Conservation (phyloP, 2,888 invertebrate genomes). For the Hemithea aestivaria region DNA sequence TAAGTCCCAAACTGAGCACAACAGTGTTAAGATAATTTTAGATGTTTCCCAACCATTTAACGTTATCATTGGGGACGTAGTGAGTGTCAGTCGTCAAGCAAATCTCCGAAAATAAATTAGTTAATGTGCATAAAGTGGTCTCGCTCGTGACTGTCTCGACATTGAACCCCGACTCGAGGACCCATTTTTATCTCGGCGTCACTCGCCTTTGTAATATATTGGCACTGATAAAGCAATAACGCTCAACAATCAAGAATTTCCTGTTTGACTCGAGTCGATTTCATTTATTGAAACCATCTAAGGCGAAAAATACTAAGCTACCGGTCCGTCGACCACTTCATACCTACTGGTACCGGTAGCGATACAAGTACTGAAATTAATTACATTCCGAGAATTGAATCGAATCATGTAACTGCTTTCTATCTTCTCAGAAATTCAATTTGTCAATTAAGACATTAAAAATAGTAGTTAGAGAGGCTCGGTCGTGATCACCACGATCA, state of each 20-base stretch:
- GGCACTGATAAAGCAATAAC: conserved; percentile 54
- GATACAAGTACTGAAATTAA: conserved; percentile 37
- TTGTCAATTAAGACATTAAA: conserved; percentile 60
- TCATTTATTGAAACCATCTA: conserved; percentile 24
- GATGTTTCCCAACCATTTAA: conserved; percentile 28
- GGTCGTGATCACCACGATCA: conserved; percentile 55
- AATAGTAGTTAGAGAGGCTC: conserved; percentile 40
- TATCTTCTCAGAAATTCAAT: conserved; percentile 46
- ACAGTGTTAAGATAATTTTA: too few relatives aligned
- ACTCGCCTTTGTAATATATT: conserved; percentile 61
- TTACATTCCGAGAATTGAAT: conserved; percentile 41
- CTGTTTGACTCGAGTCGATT: conserved; percentile 44
- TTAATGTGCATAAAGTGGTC: conserved; percentile 66
- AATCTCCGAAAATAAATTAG: conserved; percentile 65
- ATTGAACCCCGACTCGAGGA: conserved; percentile 50
- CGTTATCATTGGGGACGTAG: conserved; percentile 44
- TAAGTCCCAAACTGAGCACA: too few relatives aligned
- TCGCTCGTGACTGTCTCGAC: conserved; percentile 65
- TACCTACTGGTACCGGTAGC: conserved; percentile 44
- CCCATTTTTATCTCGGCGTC: conserved; percentile 56
- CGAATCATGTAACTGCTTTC: conserved; percentile 42
- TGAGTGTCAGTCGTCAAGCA: conserved; percentile 54
- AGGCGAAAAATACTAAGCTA: conserved; percentile 35
- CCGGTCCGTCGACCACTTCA: conserved; percentile 36
- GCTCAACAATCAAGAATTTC: conserved; percentile 54